Conservation (phyloP, 2,888 invertebrate genomes). For the Acanthosepion lycidas region DNA sequence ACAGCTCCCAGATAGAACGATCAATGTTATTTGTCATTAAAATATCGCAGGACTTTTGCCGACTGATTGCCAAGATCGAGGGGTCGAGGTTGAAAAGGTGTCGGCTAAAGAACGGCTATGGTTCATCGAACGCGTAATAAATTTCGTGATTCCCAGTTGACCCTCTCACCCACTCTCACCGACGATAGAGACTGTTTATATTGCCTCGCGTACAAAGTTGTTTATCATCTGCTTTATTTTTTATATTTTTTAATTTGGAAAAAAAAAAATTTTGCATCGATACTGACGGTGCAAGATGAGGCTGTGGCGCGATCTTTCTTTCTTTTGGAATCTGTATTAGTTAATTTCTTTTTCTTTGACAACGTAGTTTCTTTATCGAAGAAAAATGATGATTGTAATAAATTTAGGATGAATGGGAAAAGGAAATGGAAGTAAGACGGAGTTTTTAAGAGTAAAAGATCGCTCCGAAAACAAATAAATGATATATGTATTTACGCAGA, state of each 20-base stretch:
- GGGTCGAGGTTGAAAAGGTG: background rate
- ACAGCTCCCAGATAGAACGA: background rate
- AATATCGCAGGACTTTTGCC: slow-evolving; percentile 3
- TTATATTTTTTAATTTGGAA: background rate
- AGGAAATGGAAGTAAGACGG: rapidly evolving
- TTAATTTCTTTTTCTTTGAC: background rate
- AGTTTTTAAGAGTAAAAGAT: background rate
- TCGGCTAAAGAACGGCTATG: background rate
- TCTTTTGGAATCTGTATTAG: no score
- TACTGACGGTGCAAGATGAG: background rate
- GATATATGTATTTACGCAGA: no score
- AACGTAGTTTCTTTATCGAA: background rate
- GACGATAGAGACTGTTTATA: background rate
- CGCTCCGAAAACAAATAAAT: background rate
- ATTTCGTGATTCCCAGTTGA: background rate
- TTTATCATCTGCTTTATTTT: background rate
- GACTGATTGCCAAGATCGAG: slow-evolving; percentile 11
- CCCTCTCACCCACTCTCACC: background rate
- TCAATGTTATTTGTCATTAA: background rate
- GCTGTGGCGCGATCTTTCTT: no score
- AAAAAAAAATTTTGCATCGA: background rate
- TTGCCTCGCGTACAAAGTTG: background rate
- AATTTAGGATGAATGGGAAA: background rate
- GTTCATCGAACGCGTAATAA: background rate
- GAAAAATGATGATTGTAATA: background rate